These are phyloP conservation scores for Baronia brevicornis DNA, from an alignment of 2,888 invertebrate species.

Conservation along the genomic window DNA sequence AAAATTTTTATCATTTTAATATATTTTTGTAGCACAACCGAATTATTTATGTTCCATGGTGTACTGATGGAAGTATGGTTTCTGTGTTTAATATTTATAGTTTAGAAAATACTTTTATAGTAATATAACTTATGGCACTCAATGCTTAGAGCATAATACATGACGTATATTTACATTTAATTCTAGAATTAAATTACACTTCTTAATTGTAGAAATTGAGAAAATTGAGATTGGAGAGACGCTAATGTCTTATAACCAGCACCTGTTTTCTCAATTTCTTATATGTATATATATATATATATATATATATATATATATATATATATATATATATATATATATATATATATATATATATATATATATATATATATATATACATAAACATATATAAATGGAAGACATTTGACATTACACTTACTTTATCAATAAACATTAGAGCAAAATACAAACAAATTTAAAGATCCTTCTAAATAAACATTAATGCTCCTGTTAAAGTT, in stretches of 20 bases:
- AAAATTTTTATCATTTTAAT: conserved; percentile 14
- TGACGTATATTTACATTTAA: conserved; percentile 43
- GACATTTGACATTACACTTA: conserved; percentile 38
- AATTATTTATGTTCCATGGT: conserved; percentile 18
- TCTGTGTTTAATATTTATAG: conserved; percentile 17
- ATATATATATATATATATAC: no score
- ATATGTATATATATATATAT: no score
- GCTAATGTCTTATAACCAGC: conserved; percentile 10
- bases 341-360: no score
- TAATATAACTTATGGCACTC: conserved; percentile 70
- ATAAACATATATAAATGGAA: conserved; percentile 42
- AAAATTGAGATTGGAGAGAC: not conserved
- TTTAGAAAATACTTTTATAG: conserved; percentile 52
- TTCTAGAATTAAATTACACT: conserved; percentile 32
- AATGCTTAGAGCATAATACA: conserved; percentile 66
- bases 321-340: no score
- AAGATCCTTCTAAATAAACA: conserved; percentile 16
- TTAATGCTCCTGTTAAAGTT: conserved; percentile 6
- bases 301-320: no score
- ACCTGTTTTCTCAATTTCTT: conserved; percentile 28
- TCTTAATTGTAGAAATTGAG: conserved; percentile 21
- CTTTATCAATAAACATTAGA: conserved; percentile 15
- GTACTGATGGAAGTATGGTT: conserved; percentile 16
- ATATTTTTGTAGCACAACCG: conserved; percentile 23
- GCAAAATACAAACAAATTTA: conserved; percentile 18